These are phyloP conservation scores for Lasius fuliginosus DNA, from an alignment of 2,888 invertebrate genomes.

Conservation along the genomic window DNA sequence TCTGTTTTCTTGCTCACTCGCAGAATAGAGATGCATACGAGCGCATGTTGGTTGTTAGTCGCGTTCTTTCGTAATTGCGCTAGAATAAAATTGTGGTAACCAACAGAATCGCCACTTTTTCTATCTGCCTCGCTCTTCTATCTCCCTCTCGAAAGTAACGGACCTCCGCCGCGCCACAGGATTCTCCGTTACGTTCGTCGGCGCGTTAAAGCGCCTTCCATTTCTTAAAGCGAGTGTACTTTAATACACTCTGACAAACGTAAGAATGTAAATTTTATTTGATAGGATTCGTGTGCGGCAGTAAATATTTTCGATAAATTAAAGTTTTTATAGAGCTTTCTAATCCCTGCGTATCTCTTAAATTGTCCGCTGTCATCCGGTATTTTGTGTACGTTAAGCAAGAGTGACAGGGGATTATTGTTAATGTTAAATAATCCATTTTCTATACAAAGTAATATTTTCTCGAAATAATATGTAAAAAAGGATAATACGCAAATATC, in stretches of 20 bases:
- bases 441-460: background rate
- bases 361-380: background rate
- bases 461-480: background rate
- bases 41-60: background rate
- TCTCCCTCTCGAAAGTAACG: conserved; percentile 47
- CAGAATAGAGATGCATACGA: background rate
- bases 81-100: conserved; percentile 35
- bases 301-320: background rate
- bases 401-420: background rate
- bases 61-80: conserved; percentile 21
- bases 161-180: conserved; percentile 27
- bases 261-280: too few species aligned
- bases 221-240: conserved; percentile 11
- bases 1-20: background rate
- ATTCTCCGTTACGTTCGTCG: conserved; percentile 59
- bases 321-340: background rate
- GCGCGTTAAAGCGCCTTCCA: conserved; percentile 56
- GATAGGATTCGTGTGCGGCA: background rate
- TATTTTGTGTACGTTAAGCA: background rate
- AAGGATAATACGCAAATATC: background rate
- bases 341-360: background rate
- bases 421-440: background rate
- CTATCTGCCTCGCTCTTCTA: conserved; percentile 2
- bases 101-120: conserved; percentile 34
- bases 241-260: background rate